Evolutionary conservation across 2,113 vertebrate genomes (phyloP), one percentile per base, ranked within the genome.

Genomic region (Orthonyx spaldingii): DNA sequence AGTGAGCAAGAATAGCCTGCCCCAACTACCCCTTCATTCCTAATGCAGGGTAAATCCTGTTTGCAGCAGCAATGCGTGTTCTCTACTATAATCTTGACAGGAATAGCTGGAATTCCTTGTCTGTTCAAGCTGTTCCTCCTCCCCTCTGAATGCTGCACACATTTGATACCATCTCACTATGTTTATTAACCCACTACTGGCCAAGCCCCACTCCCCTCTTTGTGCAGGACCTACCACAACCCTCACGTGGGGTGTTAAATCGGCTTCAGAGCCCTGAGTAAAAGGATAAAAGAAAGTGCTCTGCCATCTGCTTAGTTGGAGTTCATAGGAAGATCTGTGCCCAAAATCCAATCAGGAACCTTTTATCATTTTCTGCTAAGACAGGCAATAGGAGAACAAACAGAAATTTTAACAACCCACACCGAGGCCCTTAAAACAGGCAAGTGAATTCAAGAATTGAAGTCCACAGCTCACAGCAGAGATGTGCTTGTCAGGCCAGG

Each of bases 81-180:
- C 80, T 64, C 68, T 50, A 24, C 37, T 53, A 7, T n/a, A 65
- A 61, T 46, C 63, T 72, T 37, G 47, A 91, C 68, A 88, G 57
- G 55, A 93, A 90, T 20, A 93, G 82, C 90, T 90, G 90, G 87
- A 87, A 74, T n/a, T 52, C 50, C 55, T 94, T 70, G 77, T 70
- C 64, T 74, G 27, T 55, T 95, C 87, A 47, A 70, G 66, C 16
- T 37, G 33, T 39, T 74, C 44, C 74, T 82, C 42, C 50, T 42
- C 42, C 27, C 44, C 63, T 77, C 82, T 70, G 78, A 85, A 53
- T 7, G 37, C 47, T 50, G 42, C 13, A 59, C 39, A 75, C 52
- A 59, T 66, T 75, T 80, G 47, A 90, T 44, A 63, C 21, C 87
- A 61, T 35, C 23, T 80, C 52, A 47, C 17, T 2, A 3, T 6